phyloP scores from a whole-genome alignment of 1,140 invertebrate species.

The Trachymyrmex cornetzi region DNA sequence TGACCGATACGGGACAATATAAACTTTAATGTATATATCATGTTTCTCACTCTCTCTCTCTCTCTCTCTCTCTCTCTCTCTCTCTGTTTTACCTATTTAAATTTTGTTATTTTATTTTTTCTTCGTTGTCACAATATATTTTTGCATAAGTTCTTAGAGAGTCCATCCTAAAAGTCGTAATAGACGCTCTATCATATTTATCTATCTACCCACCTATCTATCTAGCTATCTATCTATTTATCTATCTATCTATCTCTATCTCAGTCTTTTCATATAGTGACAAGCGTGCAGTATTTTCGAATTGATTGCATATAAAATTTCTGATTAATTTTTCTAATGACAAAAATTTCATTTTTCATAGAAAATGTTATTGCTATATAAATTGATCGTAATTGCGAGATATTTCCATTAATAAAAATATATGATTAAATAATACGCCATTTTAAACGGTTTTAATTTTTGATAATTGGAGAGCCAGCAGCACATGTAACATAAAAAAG shows the following conservation, averaged over 20 bases:
- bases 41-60: neutral
- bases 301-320: neutral
- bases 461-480: neutral
- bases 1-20: constrained; percentile 54
- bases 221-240: too few relatives aligned
- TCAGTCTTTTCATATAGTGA: neutral
- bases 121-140: too few relatives aligned
- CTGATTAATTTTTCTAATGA: neutral
- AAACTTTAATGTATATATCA: constrained; percentile 35
- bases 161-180: too few relatives aligned
- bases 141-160: too few relatives aligned
- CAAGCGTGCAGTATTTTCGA: neutral
- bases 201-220: too few relatives aligned
- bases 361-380: neutral
- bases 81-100: too few relatives aligned
- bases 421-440: neutral
- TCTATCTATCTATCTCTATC: too few relatives aligned
- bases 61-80: too few relatives aligned
- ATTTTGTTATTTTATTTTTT: too few relatives aligned
- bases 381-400: neutral
- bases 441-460: neutral
- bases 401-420: neutral
- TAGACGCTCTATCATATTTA: too few relatives aligned
- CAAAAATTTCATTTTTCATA: neutral
- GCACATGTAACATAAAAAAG: constrained; percentile 6